A percentile compares a stretch with the other conserved stretches of the same genome.
Evolutionary conservation across 1,140 invertebrate genomes (phyloP).

Genomic region (Liolophura sinensis): DNA sequence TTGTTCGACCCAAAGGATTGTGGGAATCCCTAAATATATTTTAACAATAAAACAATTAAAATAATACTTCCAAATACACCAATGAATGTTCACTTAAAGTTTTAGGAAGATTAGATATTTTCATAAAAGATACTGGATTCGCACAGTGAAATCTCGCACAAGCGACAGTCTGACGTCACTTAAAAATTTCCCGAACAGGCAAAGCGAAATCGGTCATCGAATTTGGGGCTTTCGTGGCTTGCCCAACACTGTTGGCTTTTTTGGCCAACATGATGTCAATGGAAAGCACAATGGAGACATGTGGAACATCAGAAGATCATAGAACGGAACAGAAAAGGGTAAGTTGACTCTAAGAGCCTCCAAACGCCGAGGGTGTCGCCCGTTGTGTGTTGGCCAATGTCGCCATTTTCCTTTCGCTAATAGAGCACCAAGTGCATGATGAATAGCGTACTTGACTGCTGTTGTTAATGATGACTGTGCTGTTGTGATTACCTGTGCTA

Average conservation of each 20-base stretch:
- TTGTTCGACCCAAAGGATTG: not conserved
- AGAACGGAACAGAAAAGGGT: conserved; percentile 40
- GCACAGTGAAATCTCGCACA: too few species aligned
- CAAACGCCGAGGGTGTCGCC: too few species aligned
- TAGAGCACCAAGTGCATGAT: not conserved
- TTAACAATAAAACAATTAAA: too few species aligned
- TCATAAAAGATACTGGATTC: too few species aligned
- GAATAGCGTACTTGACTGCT: not conserved
- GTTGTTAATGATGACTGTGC: not conserved
- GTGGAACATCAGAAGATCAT: conserved; percentile 32
- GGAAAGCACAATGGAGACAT: conserved; percentile 47
- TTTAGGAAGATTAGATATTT: too few species aligned
- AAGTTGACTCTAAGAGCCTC: conserved; percentile 2
- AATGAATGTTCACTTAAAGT: too few species aligned
- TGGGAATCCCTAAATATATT: too few species aligned
- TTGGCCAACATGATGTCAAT: conserved; percentile 13
- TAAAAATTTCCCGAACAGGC: not conserved
- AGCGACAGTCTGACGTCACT: not conserved
- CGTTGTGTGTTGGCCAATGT: not conserved
- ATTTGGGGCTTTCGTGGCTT: not conserved
- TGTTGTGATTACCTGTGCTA: too few species aligned
- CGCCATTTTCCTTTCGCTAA: not conserved
- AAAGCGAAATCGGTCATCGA: not conserved
- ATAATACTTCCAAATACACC: too few species aligned
- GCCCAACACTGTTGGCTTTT: not conserved